Base-by-base conservation (phyloP, 2,113 vertebrate species). In the Azemiops feae region DNA sequence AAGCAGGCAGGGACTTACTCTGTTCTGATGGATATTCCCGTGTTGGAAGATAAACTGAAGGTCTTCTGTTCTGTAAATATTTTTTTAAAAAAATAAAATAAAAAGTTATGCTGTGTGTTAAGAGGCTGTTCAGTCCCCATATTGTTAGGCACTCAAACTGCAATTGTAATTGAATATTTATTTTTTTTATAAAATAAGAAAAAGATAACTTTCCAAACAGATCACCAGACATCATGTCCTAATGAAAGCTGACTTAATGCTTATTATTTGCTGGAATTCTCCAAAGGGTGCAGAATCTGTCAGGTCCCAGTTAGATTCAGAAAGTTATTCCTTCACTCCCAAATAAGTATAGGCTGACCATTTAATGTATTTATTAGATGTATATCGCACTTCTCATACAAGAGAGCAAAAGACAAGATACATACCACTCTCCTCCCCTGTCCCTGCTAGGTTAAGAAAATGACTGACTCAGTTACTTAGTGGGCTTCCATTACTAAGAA, bases 21-120 rank as follows among this genome's bases (percentile, higher is more conserved):
- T 99, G 99, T 97, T 99, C 99, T 86, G 99, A 99, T 0, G 99
- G 99, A 91, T 99, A 99, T 96, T 99, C 99, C 54, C 98, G 98
- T 0, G 99, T 99, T 50, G 99, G 99, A 93, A 99, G 98, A 95
- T 99, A 99, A 45, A 99, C 99, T 8, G 99, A 99, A 0, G 99
- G 99, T 81, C 99, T 98, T 95, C 99, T 98, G 95, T 99, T 99
- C 99, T 99, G 97, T 74, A 95, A 95, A 34, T 92, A 9, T 4
- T 81, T 10, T 74, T 39, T 89, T 60, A 57, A 2, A 47, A 50
- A 50, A 45, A 45, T 45, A 45, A 10, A 30, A 45, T 58, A 60
- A 58, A 43, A 18, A 81, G 74, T 81, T 81, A 81, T 43, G 34
- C 18, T 43, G 34, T 43, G 18, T 81, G 7, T 81, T 81, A 81